Base-by-base conservation (phyloP, 1,140 invertebrate species). In the Heterodera carotae region DNA sequence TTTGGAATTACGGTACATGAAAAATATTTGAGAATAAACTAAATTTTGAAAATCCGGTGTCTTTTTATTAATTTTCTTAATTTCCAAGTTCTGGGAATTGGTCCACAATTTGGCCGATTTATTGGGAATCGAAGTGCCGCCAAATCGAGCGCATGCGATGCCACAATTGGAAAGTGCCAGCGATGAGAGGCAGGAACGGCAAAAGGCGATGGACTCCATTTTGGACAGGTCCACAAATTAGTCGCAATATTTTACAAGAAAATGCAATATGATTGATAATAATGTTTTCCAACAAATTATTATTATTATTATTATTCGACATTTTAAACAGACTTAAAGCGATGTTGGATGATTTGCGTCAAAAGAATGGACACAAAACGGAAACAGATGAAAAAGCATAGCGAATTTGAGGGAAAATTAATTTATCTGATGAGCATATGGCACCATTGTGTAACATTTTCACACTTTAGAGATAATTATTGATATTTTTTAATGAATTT, bases 1-100 rank as follows among this genome's bases (percentile, higher is more conserved):
- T n/a, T n/a, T n/a, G n/a, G n/a, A n/a, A n/a, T n/a, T n/a, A n/a
- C n/a, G n/a, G n/a, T n/a, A n/a, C n/a, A n/a, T n/a, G n/a, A n/a
- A 60, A 73, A 72, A 4, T 22, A 39, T 72, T 72, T 33, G 15
- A 70, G 36, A 36, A 48, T 31, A 53, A 18, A 53, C 18, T 60
- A n/a, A n/a, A 25, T 33, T 4, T 71, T 53, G 1, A 31, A 70
- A 43, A 15, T 67, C 5, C 22, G 22, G 4, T 22, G 25, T 27
- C 34, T 70, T 70, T n/a, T n/a, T n/a, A 18, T 34, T 2, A 39
- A 1, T 72, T 62, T 33, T 73, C 31, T 6, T 25, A 25, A 5
- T 64, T 64, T 74, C 22, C n/a, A 43, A 74, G 72, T 74, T 74
- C 25, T 74, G 72, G 72, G 72, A 64, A 36, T 33, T 74, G 31